Evolutionary conservation across 1,140 invertebrate genomes (phyloP), one percentile per base, ranked within the genome.

Genomic region (Adoxophyes honmai): DNA sequence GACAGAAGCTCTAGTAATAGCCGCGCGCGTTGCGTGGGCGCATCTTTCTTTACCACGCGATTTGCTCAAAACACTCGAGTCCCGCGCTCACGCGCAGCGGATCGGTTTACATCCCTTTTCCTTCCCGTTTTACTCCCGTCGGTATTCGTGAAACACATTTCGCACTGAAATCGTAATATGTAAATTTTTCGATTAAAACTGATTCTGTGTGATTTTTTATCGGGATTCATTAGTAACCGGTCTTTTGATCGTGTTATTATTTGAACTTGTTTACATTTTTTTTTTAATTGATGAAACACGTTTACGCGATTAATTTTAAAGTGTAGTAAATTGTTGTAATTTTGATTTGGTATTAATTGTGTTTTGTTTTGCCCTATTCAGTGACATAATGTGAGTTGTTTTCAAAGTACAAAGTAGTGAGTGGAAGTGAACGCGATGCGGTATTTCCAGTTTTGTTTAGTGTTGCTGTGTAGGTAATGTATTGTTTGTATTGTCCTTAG

Each of bases 1-100:
- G 70, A 75, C 79, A 77, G 79, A 70, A 65, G 63, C 68, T 75
- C 80, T 78, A 67, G 78, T 82, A 72, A 86, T 86, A 86, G 80
- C 42, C 74, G 56, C 73, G 61, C 60, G 48, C 53, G 36, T 44
- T 70, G 82, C 80, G 82, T 86, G 73, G 82, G 82, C 79, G 82
- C 69, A 48, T 81, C 78, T 81, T 80, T 82, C 75, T 76, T 66
- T 74, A 73, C 52, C 64, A 68, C 72, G 56, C 68, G 71, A 70
- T 73, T 64, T 65, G 79, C 73, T 82, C 80, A 83, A 83, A 83
- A 85, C 78, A 82, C 55, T 68, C 55, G 34, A 68, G 74, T 66
- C 69, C 64, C 64, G 75, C 63, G 68, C 59, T 28, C 21, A 28
- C 69, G 18, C 51, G 42, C 60, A 44, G 15, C 66, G 64, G 61